Evolutionary conservation across 2,797 vertebrate genomes (phyloP), one percentile per base, ranked within the genome.

Genomic region (Ceyx erithaca): DNA sequence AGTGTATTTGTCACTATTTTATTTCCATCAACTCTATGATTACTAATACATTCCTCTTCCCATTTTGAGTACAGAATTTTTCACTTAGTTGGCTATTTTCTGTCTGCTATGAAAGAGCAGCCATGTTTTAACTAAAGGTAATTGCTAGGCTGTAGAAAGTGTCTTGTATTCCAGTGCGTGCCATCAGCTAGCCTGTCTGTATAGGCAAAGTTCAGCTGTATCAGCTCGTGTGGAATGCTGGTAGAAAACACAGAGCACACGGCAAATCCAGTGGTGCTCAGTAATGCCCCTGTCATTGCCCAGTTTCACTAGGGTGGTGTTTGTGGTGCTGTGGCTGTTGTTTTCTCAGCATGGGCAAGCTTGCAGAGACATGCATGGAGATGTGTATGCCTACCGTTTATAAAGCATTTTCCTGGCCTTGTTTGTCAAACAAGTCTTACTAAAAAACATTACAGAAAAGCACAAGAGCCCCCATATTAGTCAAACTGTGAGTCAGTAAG

Each of bases 271-370:
- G 45, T 18, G 31, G 26, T 73, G 75, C 64, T 84, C 64, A 9
- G 62, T 51, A 21, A 13, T 5, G 1, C 19, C n/a, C 2, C 20
- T 71, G 69, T 54, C 62, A 14, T 8, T 40, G 80, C 54, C 21
- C n/a, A 46, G 59, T 63, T 41, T 59, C 49, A 1, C 86, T 15
- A 0, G 0, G 0, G 12, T 20, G 72, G 14, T 14, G 8, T 17
- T 21, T 54, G 13, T 8, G 37, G 59, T 57, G 78, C 31, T 1
- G 0, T 13, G 55, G 23, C 83, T 75, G 23, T 19, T 41, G 2
- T 5, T 82, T 79, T 84, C 35, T 35, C 25, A 6, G 30, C 40
- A 3, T 10, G 43, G 80, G 43, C 14, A 51, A 72, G 48, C n/a
- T 73, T 5, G 1, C 45, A 49, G 35, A 33, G 41, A 49, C 33